Evolutionary conservation across 2,888 invertebrate genomes (phyloP).

Genomic region (Lysandra bellargus): DNA sequence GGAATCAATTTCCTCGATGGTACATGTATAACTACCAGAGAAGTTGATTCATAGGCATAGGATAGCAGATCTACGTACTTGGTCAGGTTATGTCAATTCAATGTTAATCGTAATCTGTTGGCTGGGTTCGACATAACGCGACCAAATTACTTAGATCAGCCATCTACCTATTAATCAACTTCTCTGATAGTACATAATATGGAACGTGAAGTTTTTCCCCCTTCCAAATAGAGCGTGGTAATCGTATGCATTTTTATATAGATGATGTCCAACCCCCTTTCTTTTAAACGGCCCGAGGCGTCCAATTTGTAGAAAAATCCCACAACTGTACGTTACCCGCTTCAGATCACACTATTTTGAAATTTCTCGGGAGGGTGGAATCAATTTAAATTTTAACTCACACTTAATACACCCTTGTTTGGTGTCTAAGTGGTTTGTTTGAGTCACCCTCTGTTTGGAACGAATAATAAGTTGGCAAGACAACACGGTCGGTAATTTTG

Average conservation of each 20-base stretch:
- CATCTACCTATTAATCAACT: too few relatives aligned
- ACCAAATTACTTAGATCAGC: too few relatives aligned
- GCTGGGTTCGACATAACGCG: too few relatives aligned
- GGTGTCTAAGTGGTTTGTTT: constrained; percentile 80
- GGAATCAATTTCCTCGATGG: too few relatives aligned
- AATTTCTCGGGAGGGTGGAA: constrained; percentile 76
- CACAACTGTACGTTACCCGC: constrained; percentile 72
- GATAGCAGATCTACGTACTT: too few relatives aligned
- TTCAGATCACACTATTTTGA: constrained; percentile 77
- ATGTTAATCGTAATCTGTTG: too few relatives aligned
- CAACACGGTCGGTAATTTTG: constrained; percentile 60
- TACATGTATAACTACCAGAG: too few relatives aligned
- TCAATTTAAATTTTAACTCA: constrained; percentile 81
- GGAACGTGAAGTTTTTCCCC: constrained; percentile 39
- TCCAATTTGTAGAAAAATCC: constrained; percentile 78
- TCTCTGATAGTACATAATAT: too few relatives aligned
- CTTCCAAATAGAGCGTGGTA: constrained; percentile 67
- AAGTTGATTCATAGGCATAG: too few relatives aligned
- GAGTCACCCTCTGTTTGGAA: constrained; percentile 75
- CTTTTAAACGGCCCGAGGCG: constrained; percentile 73
- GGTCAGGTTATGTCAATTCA: too few relatives aligned
- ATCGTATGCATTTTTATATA: constrained; percentile 48
- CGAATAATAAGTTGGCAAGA: constrained; percentile 77
- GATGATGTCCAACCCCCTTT: constrained; percentile 49
- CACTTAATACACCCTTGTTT: constrained; percentile 81